Evolutionary conservation across 2,888 invertebrate genomes (phyloP), one percentile per base, ranked within the genome.

Genomic region (Unio pictorum): DNA sequence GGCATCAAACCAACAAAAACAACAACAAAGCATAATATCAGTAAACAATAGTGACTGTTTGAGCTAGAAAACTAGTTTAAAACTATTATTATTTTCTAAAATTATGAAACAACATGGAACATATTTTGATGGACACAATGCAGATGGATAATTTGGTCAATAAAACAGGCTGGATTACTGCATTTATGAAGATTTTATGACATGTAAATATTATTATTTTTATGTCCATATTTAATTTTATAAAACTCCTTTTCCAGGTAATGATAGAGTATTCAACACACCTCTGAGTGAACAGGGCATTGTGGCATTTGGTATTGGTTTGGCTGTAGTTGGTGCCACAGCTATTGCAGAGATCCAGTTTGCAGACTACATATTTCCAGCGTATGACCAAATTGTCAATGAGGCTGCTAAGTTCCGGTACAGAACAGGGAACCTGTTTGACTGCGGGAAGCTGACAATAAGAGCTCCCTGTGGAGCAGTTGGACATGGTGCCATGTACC

Each of bases 261-360:
- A 93, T 75, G 94, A 95, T 67, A 92, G 99, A 23, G 98, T 99
- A 0, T 99, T 99, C 91, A 99, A 99, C 90, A 98, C 98, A 28
- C 90, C 90, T 2, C 83, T 90, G 7, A 87, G 88, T 83, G 90
- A 90, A 69, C 90, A 90, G 73, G 90, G 90, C 20, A 99, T 99
- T 76, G 97, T 95, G 0, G 99, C 98, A 0, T 99, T 99, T 90
- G 99, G 95, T 0, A 98, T 99, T 67, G 98, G 98, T 0, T 92
- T 95, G 60, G 97, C 99, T 0, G 94, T 93, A 8, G 94, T 94
- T 0, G 99, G 99, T 0, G 93, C 95, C 0, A 99, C 97, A 0
- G 97, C 98, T 1, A 96, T 99, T 67, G 99, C 98, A 0, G 99
- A 99, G 92, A 98, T 99, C 88, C 99, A 99, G 91, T 99, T 99